Base-by-base conservation (phyloP, 2,797 vertebrate genomes). In the Sebastes vulpes region DNA sequence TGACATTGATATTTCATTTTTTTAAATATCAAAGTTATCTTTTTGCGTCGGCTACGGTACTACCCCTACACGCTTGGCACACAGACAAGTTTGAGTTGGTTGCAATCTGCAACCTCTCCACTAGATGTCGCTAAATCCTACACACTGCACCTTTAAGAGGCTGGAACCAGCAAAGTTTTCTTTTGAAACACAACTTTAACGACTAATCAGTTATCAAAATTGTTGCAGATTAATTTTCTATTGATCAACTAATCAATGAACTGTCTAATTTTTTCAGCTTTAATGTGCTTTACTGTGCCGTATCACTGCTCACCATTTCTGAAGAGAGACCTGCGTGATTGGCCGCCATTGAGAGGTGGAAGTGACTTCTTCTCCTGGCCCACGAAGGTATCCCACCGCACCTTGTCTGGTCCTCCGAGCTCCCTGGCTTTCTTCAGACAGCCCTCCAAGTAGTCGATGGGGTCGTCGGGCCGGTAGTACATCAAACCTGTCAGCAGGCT, bases 301-400 rank as follows among this genome's bases (percentile, higher is more conserved):
- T 28, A 4, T 65, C 69, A 5, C 35, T 48, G 35, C 94, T 97
- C 97, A 99, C 98, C 98, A 65, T 98, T 99, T 93, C 98, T 97
- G 94, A 98, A 97, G 94, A 99, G 98, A 23, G 98, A 97, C 82
- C 98, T 96, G 65, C 98, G 96, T 20, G 97, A 96, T 52, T 99
- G 99, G 63, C 97, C 97, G 25, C 98, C 98, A 1, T 99, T 99
- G 72, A 99, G 97, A 0, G 98, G 98, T 6, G 99, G 98, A 10
- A 99, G 92, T 1, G 96, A 95, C 92, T 98, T 98, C 96, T 99
- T 99, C 92, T 99, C 99, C 83, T 98, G 98, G 75, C 97, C 97
- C 79, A 99, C 97, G 61, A 99, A 99, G 8, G 98, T 99, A 76
- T 99, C 99, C 99, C 99, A 99, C 72, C 98, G 96, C 77, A 99